Evolutionary conservation across 2,797 vertebrate species (phyloP), one percentile per base, ranked within the genome.

Genomic region (Helicolenus hilgendorfi): DNA sequence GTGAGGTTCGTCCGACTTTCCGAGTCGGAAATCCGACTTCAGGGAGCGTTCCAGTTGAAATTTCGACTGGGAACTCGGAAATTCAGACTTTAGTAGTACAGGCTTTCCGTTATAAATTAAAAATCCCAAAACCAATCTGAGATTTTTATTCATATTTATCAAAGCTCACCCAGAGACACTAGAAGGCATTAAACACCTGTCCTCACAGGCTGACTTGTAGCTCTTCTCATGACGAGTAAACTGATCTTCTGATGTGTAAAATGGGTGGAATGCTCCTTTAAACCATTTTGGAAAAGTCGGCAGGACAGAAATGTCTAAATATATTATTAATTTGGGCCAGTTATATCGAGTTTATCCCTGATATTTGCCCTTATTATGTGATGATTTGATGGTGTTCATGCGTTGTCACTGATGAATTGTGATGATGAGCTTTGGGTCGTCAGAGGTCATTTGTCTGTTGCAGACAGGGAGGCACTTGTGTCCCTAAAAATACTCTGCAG

Each of bases 401-500:
- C 15, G 3, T 67, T 56, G 22, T 29, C 62, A 7, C 55, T 38
- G 73, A 70, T 27, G 27, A 62, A 22, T 14, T 36, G 22, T 77
- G 24, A 73, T 1, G n/a, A 33, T 63, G 29, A 69, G 71, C 55
- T 72, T 27, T 60, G 64, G 55, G 18, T 49, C 3, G 7, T 49
- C 18, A 22, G 49, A 53, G n/a, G 18, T 49, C 45, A 20, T 38
- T 84, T 53, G 14, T 77, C n/a, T 11, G 7, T n/a, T 60, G 45
- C 59, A 71, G 63, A 58, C 45, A 73, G 64, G 38, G 31, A 86
- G 63, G 49, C 78, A 63, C 15, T 87, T 77, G 27, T 33, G 20
- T 68, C 22, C 26, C 80, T 83, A 80, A 88, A 88, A 89, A 92
- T 88, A 85, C 81, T 73, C 38, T 87, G 31, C 65, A 82, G 59